Conservation (phyloP, 1,140 invertebrate species). For the Dreissena polymorpha region DNA sequence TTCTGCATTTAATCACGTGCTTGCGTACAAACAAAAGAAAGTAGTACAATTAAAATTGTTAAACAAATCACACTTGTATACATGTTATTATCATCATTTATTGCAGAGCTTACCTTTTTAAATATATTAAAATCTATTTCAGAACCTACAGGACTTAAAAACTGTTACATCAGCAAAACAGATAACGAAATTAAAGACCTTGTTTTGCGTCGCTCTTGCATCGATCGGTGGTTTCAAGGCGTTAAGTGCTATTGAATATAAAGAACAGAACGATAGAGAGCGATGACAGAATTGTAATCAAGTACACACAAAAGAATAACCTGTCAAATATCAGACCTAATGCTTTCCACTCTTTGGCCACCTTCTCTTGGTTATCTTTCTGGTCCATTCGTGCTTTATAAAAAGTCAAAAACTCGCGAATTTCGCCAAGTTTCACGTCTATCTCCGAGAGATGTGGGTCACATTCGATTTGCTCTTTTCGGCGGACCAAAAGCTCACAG, state of each 20-base stretch:
- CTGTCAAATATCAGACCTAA: constrained; percentile 79
- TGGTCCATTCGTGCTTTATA: constrained; percentile 72
- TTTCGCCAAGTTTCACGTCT: constrained; percentile 76
- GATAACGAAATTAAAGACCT: too few species aligned
- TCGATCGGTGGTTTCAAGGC: too few species aligned
- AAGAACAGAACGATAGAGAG: constrained; percentile 75
- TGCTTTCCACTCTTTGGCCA: constrained; percentile 78
- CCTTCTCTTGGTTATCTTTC: constrained; percentile 76
- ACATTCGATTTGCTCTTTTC: constrained; percentile 55
- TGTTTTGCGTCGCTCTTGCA: too few species aligned
- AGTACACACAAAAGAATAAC: constrained; percentile 79
- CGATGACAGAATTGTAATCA: constrained; percentile 77
- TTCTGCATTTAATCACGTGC: too few species aligned
- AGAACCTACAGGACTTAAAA: too few species aligned
- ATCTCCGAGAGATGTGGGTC: constrained; percentile 70
- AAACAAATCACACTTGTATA: too few species aligned
- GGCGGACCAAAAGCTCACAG: constrained; percentile 58
- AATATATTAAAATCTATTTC: too few species aligned
- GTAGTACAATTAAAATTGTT: too few species aligned
- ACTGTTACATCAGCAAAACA: too few species aligned
- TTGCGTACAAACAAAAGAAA: too few species aligned
- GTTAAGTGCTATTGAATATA: constrained; percentile 52
- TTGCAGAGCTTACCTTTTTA: too few species aligned
- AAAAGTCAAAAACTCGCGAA: constrained; percentile 73
- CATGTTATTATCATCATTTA: too few species aligned